Evolutionary conservation across 2,797 vertebrate species (phyloP).

Genomic region (Merluccius polli): DNA sequence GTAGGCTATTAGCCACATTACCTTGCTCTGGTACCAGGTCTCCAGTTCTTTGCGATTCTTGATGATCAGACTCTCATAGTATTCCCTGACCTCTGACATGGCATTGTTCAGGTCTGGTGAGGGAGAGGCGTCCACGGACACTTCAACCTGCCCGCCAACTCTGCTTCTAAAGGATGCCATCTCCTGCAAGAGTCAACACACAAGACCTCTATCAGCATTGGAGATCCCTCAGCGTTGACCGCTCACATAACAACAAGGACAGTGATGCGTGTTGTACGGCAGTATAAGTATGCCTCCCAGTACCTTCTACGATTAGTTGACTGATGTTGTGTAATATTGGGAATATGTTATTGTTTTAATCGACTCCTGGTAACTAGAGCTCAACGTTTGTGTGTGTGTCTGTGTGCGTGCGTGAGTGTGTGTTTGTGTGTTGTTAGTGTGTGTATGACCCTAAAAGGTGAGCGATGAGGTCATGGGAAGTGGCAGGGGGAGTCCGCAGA

Average conservation of each 20-base stretch:
- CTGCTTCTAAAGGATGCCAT: conserved; percentile 69
- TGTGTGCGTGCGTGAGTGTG: neutral
- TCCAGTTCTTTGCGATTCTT: conserved; percentile 83
- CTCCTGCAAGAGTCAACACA: conserved; percentile 64
- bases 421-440: conserved; percentile 9
- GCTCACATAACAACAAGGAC: neutral
- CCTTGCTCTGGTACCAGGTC: conserved; percentile 86
- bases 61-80: conserved; percentile 77
- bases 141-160: conserved; percentile 76
- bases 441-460: conserved; percentile 14
- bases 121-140: conserved; percentile 81
- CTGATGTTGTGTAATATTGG: too few relatives aligned
- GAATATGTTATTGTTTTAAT: too few relatives aligned
- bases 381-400: neutral
- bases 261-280: neutral
- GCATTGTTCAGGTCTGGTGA: conserved; percentile 76
- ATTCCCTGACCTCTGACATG: conserved; percentile 81
- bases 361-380: neutral
- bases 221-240: neutral
- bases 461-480: conserved; percentile 42
- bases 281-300: neutral
- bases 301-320: too few relatives aligned
- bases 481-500: conserved; percentile 39
- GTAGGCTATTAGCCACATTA: conserved; percentile 29
- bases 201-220: conserved; percentile 8